Evolutionary conservation across 1,140 invertebrate genomes (phyloP).

Genomic region (Drosophila setifemur): DNA sequence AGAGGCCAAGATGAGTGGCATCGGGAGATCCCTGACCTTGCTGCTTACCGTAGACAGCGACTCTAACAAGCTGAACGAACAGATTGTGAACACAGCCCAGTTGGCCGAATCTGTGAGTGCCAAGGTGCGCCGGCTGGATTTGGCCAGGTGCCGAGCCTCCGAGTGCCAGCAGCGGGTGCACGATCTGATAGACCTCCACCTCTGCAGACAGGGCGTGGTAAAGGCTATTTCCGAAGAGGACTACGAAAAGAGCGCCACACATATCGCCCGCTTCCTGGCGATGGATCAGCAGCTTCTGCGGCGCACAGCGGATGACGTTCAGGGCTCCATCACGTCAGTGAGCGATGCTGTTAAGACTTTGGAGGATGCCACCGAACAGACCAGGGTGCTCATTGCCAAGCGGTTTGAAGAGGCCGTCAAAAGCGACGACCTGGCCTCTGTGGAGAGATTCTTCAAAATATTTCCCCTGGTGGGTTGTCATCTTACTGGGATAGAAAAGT

Average conservation of each 20-base stretch:
- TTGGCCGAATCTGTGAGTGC: slow-evolving; percentile 97
- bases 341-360: slow-evolving; percentile 88
- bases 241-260: slow-evolving; percentile 96
- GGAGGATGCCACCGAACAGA: slow-evolving; percentile 90
- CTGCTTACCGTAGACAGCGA: slow-evolving; percentile 86
- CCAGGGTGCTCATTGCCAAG: slow-evolving; percentile 87
- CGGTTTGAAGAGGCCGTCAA: slow-evolving; percentile 97
- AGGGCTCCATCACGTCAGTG: slow-evolving; percentile 82
- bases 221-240: slow-evolving; percentile 94
- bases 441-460: slow-evolving; percentile 99
- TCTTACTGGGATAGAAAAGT: slow-evolving; percentile 94
- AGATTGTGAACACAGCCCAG: slow-evolving; percentile 93
- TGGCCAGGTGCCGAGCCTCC: slow-evolving; percentile 95
- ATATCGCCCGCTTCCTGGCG: slow-evolving; percentile 96
- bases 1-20: slow-evolving; percentile 84
- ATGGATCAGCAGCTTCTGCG: slow-evolving; percentile 96
- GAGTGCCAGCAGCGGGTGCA: slow-evolving; percentile 97
- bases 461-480: slow-evolving; percentile 97
- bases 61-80: slow-evolving; percentile 89
- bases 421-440: slow-evolving; percentile 93
- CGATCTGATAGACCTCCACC: slow-evolving; percentile 97
- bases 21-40: slow-evolving; percentile 84
- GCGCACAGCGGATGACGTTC: slow-evolving; percentile 89
- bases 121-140: slow-evolving; percentile 97
- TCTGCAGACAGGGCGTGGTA: slow-evolving; percentile 97